A percentile compares a stretch with the other conserved stretches of the same genome.
Evolutionary conservation across 2,113 vertebrate species (phyloP).

Genomic region (Tetrao urogallus): DNA sequence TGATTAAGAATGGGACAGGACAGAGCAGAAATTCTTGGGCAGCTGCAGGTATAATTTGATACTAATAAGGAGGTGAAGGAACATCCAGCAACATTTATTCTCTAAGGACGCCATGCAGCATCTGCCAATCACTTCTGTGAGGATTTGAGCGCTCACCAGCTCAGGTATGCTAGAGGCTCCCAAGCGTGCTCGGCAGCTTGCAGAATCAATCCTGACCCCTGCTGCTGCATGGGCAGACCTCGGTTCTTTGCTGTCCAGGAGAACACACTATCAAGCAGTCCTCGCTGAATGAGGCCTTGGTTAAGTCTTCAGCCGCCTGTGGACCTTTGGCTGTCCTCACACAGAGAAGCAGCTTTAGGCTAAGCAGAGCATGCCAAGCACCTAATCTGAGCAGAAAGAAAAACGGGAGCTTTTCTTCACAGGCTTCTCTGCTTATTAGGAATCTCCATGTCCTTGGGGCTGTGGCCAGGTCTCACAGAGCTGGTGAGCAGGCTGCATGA

Average conservation of each 20-base stretch:
- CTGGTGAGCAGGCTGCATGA: background rate
- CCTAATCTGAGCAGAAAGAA: background rate
- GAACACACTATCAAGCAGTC: background rate
- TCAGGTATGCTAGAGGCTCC: slow-evolving; percentile 54
- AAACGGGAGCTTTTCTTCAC: background rate
- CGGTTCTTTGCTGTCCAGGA: background rate
- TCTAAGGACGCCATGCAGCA: slow-evolving; percentile 29
- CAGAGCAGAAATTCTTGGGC: slow-evolving; percentile 37
- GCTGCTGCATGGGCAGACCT: background rate
- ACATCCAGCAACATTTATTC: slow-evolving; percentile 36
- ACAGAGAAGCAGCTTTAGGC: background rate
- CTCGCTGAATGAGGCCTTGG: background rate
- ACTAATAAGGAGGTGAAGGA: slow-evolving; percentile 50
- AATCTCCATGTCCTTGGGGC: background rate
- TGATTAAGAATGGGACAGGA: slow-evolving; percentile 37
- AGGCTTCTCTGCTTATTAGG: background rate
- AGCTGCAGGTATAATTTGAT: slow-evolving; percentile 58
- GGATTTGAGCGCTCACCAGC: slow-evolving; percentile 26
- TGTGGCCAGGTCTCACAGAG: background rate
- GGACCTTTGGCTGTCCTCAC: background rate
- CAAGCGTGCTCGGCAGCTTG: slow-evolving; percentile 22
- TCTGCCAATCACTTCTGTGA: slow-evolving; percentile 52
- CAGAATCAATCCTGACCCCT: slow-evolving; percentile 5
- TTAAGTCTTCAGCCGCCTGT: background rate
- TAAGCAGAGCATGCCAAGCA: background rate